Conservation (phyloP, 2,888 invertebrate species). For the Amitus sp. region DNA sequence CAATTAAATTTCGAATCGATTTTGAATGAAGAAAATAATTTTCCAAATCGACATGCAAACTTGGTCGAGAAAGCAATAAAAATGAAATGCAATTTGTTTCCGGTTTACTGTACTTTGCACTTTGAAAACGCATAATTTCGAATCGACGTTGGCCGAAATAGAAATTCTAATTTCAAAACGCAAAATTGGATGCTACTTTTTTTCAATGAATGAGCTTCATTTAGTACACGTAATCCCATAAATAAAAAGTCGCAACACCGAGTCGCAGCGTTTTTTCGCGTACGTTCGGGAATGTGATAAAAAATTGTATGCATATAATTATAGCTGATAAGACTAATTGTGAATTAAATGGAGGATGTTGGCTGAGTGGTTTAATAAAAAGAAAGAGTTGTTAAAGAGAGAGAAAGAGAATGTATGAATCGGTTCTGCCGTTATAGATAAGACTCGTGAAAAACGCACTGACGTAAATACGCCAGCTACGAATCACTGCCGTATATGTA, state of each 20-base stretch:
- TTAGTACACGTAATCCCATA: too few relatives aligned
- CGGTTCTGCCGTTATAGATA: slow-evolving; percentile 15
- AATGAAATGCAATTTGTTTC: too few relatives aligned
- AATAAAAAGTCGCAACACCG: neutral
- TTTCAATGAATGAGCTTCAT: too few relatives aligned
- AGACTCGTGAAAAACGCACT: slow-evolving; percentile 43
- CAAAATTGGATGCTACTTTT: too few relatives aligned
- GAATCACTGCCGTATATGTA: slow-evolving; percentile 64
- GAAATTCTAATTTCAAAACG: too few relatives aligned
- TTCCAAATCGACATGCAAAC: too few relatives aligned
- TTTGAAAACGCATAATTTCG: too few relatives aligned
- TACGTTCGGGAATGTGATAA: slow-evolving; percentile 23
- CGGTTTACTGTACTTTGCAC: too few relatives aligned
- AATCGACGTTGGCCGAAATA: too few relatives aligned
- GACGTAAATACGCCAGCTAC: slow-evolving; percentile 62
- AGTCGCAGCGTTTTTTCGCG: neutral
- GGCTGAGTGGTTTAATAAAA: slow-evolving; percentile 10
- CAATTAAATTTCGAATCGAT: too few relatives aligned
- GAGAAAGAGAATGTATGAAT: slow-evolving; percentile 25
- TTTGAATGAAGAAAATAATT: too few relatives aligned
- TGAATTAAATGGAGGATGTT: slow-evolving; percentile 47
- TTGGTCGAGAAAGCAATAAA: too few relatives aligned
- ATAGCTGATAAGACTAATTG: slow-evolving; percentile 51
- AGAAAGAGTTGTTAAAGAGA: slow-evolving; percentile 12
- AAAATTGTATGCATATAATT: slow-evolving; percentile 45